A percentile compares a stretch with the other conserved stretches of the same genome.
Conservation (phyloP, 2,113 vertebrate species). For the Cheilinus undulatus region DNA sequence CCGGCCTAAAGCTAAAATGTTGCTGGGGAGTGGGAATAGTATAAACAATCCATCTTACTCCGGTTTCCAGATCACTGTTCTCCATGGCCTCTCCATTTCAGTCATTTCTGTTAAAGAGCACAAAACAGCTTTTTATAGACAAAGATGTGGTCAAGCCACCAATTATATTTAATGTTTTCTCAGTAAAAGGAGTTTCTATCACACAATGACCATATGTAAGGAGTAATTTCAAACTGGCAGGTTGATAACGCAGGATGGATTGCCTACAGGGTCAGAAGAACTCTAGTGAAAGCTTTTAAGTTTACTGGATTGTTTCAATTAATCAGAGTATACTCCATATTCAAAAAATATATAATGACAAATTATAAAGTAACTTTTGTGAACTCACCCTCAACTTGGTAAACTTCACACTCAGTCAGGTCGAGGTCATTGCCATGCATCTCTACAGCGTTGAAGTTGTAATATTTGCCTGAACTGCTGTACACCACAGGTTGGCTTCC, state of each 20-base stretch:
- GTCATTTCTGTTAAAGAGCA: background rate
- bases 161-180: too few species aligned
- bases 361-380: background rate
- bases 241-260: too few species aligned
- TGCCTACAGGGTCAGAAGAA: too few species aligned
- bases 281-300: too few species aligned
- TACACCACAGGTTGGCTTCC: rapidly evolving
- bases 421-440: constrained; percentile 67
- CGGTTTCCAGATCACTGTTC: constrained; percentile 62
- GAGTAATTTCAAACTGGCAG: too few species aligned
- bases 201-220: too few species aligned
- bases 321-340: too few species aligned
- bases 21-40: too few species aligned
- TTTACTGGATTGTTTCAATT: too few species aligned
- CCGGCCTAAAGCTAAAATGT: too few species aligned
- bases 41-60: constrained; percentile 62
- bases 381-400: constrained; percentile 67
- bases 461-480: constrained; percentile 38
- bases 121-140: background rate
- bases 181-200: too few species aligned
- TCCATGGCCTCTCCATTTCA: constrained; percentile 74
- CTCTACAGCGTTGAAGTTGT: constrained; percentile 53
- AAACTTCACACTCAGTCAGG: constrained; percentile 74
- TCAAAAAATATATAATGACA: too few species aligned
- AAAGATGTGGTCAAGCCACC: background rate